These are phyloP conservation scores for Promerops cafer DNA, from an alignment of 2,113 vertebrate genomes.

Conservation along the genomic window DNA sequence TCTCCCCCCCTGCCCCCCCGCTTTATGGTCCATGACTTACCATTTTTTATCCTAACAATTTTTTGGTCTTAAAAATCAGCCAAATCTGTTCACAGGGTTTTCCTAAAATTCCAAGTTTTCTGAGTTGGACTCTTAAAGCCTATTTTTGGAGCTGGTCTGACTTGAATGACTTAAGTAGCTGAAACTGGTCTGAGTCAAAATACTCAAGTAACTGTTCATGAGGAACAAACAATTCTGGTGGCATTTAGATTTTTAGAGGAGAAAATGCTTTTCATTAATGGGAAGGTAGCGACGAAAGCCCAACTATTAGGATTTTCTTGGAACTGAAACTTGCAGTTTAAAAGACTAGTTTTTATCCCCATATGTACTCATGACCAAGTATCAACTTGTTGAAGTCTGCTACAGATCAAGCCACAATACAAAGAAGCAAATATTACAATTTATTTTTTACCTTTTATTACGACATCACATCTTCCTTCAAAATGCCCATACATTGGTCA, in stretches of 20 bases:
- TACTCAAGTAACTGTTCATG: not conserved
- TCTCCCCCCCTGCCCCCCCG: rapidly evolving
- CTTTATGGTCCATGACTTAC: not conserved
- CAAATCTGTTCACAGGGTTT: not conserved
- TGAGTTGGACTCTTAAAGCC: not conserved
- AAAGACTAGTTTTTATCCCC: not conserved
- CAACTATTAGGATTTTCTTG: not conserved
- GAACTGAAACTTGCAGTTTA: not conserved
- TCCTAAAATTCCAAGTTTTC: not conserved
- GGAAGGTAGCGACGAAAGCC: not conserved
- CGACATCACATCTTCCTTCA: not conserved
- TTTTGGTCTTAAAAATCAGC: not conserved
- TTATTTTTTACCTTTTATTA: not conserved
- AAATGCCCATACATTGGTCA: not conserved
- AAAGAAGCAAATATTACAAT: not conserved
- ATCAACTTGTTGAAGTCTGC: not conserved
- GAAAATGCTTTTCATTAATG: not conserved
- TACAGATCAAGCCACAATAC: not conserved
- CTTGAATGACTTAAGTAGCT: not conserved
- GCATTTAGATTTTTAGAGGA: not conserved
- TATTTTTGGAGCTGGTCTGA: not conserved
- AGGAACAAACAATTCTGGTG: not conserved
- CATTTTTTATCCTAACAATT: not conserved
- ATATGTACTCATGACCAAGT: not conserved
- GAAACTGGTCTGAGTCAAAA: not conserved